Conservation (phyloP, 2,797 vertebrate species). For the Hybognathus amarus region DNA sequence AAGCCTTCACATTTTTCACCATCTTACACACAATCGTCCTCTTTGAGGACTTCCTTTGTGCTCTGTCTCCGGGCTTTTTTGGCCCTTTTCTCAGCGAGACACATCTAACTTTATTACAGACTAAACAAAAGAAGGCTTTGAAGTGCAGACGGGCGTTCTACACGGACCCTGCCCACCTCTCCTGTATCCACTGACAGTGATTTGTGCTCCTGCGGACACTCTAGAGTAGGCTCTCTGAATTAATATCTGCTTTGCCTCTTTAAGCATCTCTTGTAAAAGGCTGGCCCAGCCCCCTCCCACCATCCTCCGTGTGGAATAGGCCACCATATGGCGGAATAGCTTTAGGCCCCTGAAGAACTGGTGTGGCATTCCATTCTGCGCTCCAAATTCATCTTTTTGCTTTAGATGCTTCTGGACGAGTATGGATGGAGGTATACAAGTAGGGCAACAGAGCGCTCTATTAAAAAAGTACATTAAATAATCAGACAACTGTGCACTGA, state of each 20-base stretch:
- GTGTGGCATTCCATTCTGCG: slow-evolving; percentile 62
- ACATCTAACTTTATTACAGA: slow-evolving; percentile 64
- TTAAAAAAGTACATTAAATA: slow-evolving; percentile 16
- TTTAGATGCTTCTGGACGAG: slow-evolving; percentile 61
- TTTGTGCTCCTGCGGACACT: slow-evolving; percentile 57
- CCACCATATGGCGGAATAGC: slow-evolving; percentile 77
- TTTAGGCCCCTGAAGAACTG: slow-evolving; percentile 69
- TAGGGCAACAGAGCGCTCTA: slow-evolving; percentile 25
- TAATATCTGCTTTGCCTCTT: slow-evolving; percentile 62
- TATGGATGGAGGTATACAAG: slow-evolving; percentile 24
- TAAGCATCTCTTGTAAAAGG: slow-evolving; percentile 67
- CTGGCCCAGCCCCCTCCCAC: slow-evolving; percentile 57
- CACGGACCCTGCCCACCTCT: slow-evolving; percentile 50
- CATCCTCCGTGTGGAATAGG: slow-evolving; percentile 68
- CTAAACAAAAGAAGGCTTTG: slow-evolving; percentile 63
- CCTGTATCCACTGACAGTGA: slow-evolving; percentile 48
- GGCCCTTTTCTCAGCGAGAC: slow-evolving; percentile 57
- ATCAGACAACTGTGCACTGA: background rate
- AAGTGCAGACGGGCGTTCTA: slow-evolving; percentile 56
- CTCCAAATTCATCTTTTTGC: slow-evolving; percentile 71
- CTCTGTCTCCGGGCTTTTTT: slow-evolving; percentile 38
- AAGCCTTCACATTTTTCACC: slow-evolving; percentile 61
- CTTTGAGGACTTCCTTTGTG: slow-evolving; percentile 61
- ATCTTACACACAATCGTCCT: slow-evolving; percentile 57
- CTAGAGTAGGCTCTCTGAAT: slow-evolving; percentile 56